Conservation (phyloP, 1,140 invertebrate genomes). For the Polypedilum vanderplanki region DNA sequence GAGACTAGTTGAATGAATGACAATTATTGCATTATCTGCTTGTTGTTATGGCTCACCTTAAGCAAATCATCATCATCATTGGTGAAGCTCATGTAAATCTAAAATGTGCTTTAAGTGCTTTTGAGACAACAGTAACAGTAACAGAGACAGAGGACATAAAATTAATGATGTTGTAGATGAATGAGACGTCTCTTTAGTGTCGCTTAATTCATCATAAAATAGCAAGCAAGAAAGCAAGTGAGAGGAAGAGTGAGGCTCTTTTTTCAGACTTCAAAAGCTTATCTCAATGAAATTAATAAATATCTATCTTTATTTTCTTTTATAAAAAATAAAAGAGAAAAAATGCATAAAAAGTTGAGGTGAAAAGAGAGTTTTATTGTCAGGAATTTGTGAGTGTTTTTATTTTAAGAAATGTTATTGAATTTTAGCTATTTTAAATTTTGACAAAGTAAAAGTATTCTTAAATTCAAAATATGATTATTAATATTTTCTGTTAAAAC, state of each 20-base stretch:
- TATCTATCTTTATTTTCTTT: background rate
- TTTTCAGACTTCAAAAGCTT: conserved; percentile 1
- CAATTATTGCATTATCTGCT: background rate
- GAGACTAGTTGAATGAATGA: background rate
- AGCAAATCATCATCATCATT: background rate
- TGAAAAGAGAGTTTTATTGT: too few relatives aligned
- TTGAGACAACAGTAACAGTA: background rate
- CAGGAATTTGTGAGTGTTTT: too few relatives aligned
- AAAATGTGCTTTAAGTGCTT: background rate
- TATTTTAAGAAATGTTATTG: too few relatives aligned
- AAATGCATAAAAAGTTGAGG: too few relatives aligned
- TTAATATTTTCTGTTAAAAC: too few relatives aligned
- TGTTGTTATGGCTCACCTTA: background rate
- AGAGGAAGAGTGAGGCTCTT: background rate
- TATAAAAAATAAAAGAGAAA: too few relatives aligned
- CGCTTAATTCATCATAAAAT: conserved; percentile 19
- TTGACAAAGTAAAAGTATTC: too few relatives aligned
- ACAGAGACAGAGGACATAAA: background rate
- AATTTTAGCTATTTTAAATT: too few relatives aligned
- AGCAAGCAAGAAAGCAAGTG: too few relatives aligned
- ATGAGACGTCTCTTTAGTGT: conserved; percentile 17
- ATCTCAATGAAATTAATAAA: background rate
- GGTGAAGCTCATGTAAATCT: background rate
- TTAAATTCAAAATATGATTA: too few relatives aligned
- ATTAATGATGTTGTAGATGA: conserved; percentile 18